Percentiles rank a stretch among this genome's conserved stretches.
Conservation (phyloP, 23 tunicate species). For the Corella eumyota region DNA sequence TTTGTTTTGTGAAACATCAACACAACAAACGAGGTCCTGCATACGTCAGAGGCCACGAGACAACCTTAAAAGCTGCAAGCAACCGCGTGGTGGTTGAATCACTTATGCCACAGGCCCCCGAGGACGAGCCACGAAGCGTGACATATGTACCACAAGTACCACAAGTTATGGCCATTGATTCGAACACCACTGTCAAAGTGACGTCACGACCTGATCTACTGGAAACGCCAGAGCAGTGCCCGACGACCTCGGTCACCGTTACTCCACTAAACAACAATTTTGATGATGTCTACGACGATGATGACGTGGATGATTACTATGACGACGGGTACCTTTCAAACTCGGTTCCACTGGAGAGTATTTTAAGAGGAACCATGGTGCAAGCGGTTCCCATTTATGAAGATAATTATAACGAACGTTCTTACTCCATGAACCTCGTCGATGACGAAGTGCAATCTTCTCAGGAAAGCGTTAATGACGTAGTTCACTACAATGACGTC, state of each 20-base stretch:
- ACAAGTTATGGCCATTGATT: slow-evolving; percentile 10
- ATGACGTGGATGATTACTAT: slow-evolving; percentile 3
- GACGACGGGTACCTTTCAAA: slow-evolving; percentile 30
- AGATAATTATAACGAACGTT: no score
- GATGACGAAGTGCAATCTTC: no score
- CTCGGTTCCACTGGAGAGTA: slow-evolving; percentile 48
- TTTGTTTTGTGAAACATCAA: background rate
- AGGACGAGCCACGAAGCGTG: background rate
- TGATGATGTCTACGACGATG: slow-evolving; percentile 10
- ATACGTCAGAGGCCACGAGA: slow-evolving; percentile 30
- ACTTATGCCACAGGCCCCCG: no score
- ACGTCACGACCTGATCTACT: slow-evolving; percentile 15
- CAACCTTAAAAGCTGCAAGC: slow-evolving; percentile 19
- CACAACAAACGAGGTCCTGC: slow-evolving; percentile 11
- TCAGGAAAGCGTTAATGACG: no score
- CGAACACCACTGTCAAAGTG: slow-evolving; percentile 24
- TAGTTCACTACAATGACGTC: no score
- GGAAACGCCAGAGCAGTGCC: slow-evolving; percentile 22
- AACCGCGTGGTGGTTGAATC: no score
- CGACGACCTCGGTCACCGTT: slow-evolving; percentile 41
- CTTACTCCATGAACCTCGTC: no score
- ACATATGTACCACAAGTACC: background rate
- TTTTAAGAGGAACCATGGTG: slow-evolving; percentile 5
- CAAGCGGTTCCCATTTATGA: no score
- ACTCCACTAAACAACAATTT: slow-evolving; percentile 20